Evolutionary conservation across 2,888 invertebrate genomes (phyloP), one percentile per base, ranked within the genome.

Genomic region (Melikaiella ostensackeni): DNA sequence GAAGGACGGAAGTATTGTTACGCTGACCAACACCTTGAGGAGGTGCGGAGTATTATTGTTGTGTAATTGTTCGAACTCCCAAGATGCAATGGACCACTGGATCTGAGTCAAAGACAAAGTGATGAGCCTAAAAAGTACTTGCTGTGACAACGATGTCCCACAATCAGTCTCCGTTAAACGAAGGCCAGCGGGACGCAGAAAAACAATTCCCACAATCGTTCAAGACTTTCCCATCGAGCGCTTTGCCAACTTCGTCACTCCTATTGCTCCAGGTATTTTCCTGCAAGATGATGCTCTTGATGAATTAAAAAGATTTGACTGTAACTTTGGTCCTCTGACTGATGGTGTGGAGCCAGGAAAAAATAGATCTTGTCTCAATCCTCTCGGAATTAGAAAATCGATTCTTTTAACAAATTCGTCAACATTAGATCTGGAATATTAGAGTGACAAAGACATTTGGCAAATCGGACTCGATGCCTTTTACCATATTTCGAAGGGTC

Each of bases 181-280:
- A 75, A 77, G 81, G 77, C 86, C 84, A 81, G 82, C 81, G 87
- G 85, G 85, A 88, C 89, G 88, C 89, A 89, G 90, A 90, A 90
- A 90, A 90, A 90, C 89, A 90, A 90, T 89, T 90, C 89, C 89
- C 89, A 90, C 90, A 89, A 89, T 89, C 86, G 86, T 87, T 86
- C 87, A 88, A 88, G 88, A 88, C 88, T 84, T 85, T 86, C 86
- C 83, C 85, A 84, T 86, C 85, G 86, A 83, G 84, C 86, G 82
- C 75, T 74, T 80, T 75, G 74, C 74, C 74, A 78, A 75, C 55
- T 70, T 74, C 30, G 42, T 61, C 59, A 61, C 73, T 55, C 42
- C 13, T 16, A 19, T 11, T 38, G 13, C 6, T 64, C 24, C 46
- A 50, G 30, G 27, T 30, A 46, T 50, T 70, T 50, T 50, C 9